Evolutionary conservation across 92 coral and sea anemone species (phyloP).

Genomic region (Siderastrea siderea): DNA sequence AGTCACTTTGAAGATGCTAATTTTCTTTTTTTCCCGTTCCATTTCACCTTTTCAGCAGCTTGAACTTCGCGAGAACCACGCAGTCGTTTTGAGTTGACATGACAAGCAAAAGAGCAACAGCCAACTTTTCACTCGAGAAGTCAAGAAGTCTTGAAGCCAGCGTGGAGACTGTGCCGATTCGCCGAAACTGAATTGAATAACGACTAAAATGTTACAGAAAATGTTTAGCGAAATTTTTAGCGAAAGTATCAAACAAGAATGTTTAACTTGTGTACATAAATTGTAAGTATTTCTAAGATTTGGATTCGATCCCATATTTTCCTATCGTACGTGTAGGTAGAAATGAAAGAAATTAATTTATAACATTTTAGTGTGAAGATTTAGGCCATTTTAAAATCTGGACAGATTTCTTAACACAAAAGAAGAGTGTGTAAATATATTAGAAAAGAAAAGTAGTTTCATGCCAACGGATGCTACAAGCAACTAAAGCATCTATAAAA

Average conservation of each 20-base stretch:
- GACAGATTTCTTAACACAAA: neutral
- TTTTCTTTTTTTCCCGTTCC: neutral
- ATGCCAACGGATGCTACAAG: neutral
- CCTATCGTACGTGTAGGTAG: slow-evolving; percentile 25
- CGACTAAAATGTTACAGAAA: neutral
- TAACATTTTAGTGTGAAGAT: slow-evolving; percentile 51
- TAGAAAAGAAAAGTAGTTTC: neutral
- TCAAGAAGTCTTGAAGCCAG: neutral
- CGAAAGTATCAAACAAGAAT: neutral
- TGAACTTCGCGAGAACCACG: slow-evolving; percentile 92
- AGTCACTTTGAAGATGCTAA: neutral
- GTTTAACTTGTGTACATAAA: slow-evolving; percentile 9
- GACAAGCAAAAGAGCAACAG: neutral
- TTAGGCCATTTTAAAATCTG: slow-evolving; percentile 16
- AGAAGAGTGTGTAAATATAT: neutral
- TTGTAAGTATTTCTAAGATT: slow-evolving; percentile 4
- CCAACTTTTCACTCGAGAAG: neutral
- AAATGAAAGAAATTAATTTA: neutral
- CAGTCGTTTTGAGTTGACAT: slow-evolving; percentile 84
- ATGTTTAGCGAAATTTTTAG: neutral
- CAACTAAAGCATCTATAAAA: slow-evolving; percentile 9
- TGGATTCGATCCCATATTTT: neutral
- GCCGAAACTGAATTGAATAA: neutral
- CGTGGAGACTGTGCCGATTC: neutral
- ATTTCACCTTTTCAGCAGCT: slow-evolving; percentile 60